phyloP scores from a whole-genome alignment of 1,140 invertebrate species.

The Aphelenchoides besseyi region DNA sequence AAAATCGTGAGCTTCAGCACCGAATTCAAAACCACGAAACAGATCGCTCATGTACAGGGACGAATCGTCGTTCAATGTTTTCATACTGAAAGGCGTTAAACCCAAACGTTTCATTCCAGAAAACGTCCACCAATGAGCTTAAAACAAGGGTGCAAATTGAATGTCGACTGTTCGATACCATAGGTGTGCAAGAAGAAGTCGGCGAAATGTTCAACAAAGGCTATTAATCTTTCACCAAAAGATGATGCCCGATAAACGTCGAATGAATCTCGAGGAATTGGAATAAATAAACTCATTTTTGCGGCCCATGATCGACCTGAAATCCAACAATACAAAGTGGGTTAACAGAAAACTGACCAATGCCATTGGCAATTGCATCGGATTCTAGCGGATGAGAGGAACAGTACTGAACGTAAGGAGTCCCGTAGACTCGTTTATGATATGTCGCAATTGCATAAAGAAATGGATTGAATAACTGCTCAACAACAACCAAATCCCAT shows the following conservation, averaged over 20 bases:
- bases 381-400: slow-evolving; percentile 16
- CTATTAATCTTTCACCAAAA: neutral
- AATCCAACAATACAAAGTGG: neutral
- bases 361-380: slow-evolving; percentile 8
- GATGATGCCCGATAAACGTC: neutral
- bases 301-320: slow-evolving; percentile 21
- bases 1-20: slow-evolving; percentile 9
- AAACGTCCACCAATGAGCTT: slow-evolving; percentile 7
- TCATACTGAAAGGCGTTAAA: neutral
- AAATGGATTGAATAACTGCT: slow-evolving; percentile 8
- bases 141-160: neutral
- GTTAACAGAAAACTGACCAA: slow-evolving; percentile 1
- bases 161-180: neutral
- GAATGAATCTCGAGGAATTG: slow-evolving; percentile 3
- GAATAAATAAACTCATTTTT: slow-evolving; percentile 7
- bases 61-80: neutral
- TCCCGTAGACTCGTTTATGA: slow-evolving; percentile 11
- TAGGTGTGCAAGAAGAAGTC: slow-evolving; percentile 6
- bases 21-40: neutral
- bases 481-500: slow-evolving; percentile 2
- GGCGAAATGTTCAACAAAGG: slow-evolving; percentile 2
- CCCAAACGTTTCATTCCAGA: neutral
- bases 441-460: neutral
- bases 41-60: neutral
- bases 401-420: slow-evolving; percentile 14